Evolutionary conservation across 23 tunicate genomes (phyloP).

Genomic region (Botrylloides violaceus): DNA sequence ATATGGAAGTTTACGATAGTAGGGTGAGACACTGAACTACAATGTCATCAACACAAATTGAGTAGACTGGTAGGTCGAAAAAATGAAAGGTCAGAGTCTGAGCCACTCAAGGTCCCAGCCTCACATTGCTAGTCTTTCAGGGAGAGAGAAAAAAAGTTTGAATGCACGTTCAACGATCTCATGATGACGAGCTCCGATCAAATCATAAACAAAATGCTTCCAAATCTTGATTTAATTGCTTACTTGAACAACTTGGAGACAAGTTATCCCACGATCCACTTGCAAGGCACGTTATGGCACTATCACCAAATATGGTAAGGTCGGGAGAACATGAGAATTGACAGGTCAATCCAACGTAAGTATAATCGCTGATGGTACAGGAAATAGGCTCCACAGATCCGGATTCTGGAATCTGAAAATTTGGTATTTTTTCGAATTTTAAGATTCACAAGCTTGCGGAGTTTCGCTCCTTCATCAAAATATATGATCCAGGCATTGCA

Average conservation of each 20-base stretch:
- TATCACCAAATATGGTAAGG: conserved; percentile 24
- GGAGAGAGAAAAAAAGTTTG: background rate
- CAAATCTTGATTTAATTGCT: too few species aligned
- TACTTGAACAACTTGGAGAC: conserved; percentile 30
- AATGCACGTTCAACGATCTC: too few species aligned
- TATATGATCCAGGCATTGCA: too few species aligned
- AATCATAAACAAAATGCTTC: too few species aligned
- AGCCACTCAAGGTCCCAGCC: too few species aligned
- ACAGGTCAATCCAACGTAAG: conserved; percentile 5
- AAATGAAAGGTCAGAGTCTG: too few species aligned
- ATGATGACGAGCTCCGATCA: too few species aligned
- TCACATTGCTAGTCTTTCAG: background rate
- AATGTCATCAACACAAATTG: too few species aligned
- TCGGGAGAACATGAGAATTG: conserved; percentile 21
- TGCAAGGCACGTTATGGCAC: conserved; percentile 24
- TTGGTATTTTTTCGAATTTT: background rate
- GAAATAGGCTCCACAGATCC: conserved; percentile 6
- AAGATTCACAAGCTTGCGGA: too few species aligned
- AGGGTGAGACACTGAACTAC: too few species aligned
- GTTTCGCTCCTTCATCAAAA: too few species aligned
- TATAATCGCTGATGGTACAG: conserved; percentile 7
- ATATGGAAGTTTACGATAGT: background rate
- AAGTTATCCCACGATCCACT: conserved; percentile 34
- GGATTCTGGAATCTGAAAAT: conserved; percentile 18
- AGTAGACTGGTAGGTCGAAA: too few species aligned